These are phyloP conservation scores for Lucilia cuprina DNA, from an alignment of 1,140 invertebrate species.

Conservation along the genomic window DNA sequence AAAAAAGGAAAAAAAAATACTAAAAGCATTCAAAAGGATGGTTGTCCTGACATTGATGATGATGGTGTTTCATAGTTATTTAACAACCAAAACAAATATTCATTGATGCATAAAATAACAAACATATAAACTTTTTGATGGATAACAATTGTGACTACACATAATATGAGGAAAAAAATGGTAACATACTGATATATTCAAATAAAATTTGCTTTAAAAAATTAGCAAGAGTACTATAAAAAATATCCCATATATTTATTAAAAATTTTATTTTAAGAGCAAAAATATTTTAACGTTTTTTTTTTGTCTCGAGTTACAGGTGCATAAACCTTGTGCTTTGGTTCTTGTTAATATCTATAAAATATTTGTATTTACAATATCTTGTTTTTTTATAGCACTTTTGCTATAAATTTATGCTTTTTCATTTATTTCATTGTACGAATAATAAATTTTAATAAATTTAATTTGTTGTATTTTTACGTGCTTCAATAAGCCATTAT, in stretches of 20 bases:
- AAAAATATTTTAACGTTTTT: no score
- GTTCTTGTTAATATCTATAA: not conserved
- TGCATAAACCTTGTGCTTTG: not conserved
- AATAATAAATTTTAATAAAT: constrained; percentile 29
- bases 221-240: no score
- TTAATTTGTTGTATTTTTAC: constrained; percentile 17
- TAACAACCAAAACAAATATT: not conserved
- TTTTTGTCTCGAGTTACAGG: no score
- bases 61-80: not conserved
- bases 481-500: constrained; percentile 20
- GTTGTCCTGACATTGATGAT: not conserved
- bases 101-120: constrained; percentile 23
- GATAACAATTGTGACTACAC: not conserved
- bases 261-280: no score
- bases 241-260: no score
- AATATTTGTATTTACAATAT: not conserved
- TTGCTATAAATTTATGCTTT: not conserved
- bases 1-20: not conserved
- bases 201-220: no score
- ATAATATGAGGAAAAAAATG: not conserved
- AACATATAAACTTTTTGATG: constrained; percentile 9
- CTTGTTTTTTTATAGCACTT: not conserved
- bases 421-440: no score
- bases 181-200: no score
- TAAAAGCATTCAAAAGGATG: not conserved